These are phyloP conservation scores for Meteorus cinctellus DNA, from an alignment of 2,888 invertebrate genomes.

Conservation along the genomic window DNA sequence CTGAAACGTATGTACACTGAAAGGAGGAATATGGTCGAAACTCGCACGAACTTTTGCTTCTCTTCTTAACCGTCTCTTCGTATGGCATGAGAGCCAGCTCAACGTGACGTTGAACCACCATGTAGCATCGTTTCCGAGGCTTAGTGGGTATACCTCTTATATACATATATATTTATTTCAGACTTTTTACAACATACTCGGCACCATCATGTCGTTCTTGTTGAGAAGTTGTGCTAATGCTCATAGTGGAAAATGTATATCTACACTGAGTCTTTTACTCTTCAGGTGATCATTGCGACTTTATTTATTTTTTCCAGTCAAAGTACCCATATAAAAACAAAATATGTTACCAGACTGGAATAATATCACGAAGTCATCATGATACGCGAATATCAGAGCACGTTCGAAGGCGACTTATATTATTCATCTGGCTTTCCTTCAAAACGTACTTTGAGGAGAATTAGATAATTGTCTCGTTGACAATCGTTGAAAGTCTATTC, in stretches of 20 bases:
- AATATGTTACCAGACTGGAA: no score
- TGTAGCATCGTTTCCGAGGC: slow-evolving; percentile 5
- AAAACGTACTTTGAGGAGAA: not conserved
- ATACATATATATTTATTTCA: not conserved
- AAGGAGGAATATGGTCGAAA: not conserved
- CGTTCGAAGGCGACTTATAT: not conserved
- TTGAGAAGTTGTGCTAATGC: slow-evolving; percentile 24
- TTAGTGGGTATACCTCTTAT: not conserved
- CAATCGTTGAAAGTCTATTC: slow-evolving; percentile 24
- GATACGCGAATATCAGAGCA: not conserved
- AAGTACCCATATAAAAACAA: no score
- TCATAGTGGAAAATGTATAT: slow-evolving; percentile 24
- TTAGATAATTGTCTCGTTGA: slow-evolving; percentile 17
- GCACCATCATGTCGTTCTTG: slow-evolving; percentile 32
- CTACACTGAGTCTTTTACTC: slow-evolving; percentile 22
- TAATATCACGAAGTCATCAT: not conserved
- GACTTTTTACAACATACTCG: slow-evolving; percentile 17
- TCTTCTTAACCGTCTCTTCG: not conserved
- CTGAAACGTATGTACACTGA: not conserved
- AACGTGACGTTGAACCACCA: slow-evolving; percentile 30
- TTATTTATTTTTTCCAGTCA: not conserved
- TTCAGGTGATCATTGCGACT: slow-evolving; percentile 22
- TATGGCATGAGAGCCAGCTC: slow-evolving; percentile 10
- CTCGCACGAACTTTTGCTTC: slow-evolving; percentile 8
- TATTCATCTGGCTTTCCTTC: not conserved